Conservation (phyloP, 2,797 vertebrate genomes). For the Aplochiton taeniatus region DNA sequence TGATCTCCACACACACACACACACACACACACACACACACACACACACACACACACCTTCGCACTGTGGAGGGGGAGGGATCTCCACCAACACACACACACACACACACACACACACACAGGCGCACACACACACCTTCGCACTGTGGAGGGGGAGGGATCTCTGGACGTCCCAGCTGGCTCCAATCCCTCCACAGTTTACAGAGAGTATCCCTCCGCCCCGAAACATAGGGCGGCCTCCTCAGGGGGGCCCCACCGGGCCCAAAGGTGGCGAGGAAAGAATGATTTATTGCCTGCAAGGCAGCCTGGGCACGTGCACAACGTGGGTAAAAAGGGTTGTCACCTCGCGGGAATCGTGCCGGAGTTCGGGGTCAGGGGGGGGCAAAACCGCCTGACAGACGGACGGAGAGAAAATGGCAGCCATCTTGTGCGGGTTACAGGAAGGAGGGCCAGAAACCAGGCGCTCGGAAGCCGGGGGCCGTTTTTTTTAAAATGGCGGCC, state of each 20-base stretch:
- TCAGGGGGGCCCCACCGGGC: neutral
- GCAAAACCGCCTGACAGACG: slow-evolving; percentile 21
- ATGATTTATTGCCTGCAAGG: slow-evolving; percentile 45
- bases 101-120: too few relatives aligned
- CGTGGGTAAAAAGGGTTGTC: neutral
- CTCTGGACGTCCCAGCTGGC: slow-evolving; percentile 40
- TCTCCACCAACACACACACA: too few relatives aligned
- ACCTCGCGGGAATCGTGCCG: neutral
- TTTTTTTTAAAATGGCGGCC: too few relatives aligned
- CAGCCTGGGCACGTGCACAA: neutral
- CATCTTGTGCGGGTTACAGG: slow-evolving; percentile 27
- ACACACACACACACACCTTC: too few relatives aligned
- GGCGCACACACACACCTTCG: too few relatives aligned
- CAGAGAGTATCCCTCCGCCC: slow-evolving; percentile 20
- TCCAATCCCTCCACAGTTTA: slow-evolving; percentile 50
- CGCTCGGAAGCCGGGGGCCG: neutral
- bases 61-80: too few relatives aligned
- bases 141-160: slow-evolving; percentile 20
- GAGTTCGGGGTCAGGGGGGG: neutral
- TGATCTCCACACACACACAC: too few relatives aligned
- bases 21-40: too few relatives aligned
- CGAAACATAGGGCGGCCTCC: slow-evolving; percentile 5
- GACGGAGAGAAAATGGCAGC: slow-evolving; percentile 8
- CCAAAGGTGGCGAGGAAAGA: slow-evolving; percentile 36
- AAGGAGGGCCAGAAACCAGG: neutral